Base-by-base conservation (phyloP, 2,888 invertebrate species). In the Cosmorhoe ocellata region DNA sequence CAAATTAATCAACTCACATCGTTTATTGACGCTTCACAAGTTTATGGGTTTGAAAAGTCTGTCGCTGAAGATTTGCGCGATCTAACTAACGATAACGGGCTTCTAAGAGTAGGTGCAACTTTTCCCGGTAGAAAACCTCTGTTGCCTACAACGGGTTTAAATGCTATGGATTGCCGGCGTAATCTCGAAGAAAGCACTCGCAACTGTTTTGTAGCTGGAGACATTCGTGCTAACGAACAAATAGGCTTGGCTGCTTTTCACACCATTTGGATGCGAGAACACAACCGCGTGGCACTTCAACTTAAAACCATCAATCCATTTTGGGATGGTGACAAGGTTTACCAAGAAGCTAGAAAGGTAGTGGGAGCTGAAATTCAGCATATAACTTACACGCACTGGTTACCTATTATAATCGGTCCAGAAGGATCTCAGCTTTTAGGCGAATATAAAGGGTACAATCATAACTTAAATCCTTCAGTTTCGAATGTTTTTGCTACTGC, bases 401-500 rank as follows among this genome's bases (percentile, higher is more conserved):
- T 99, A 45, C 98, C 98, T 0, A 91, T 94, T 34, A 92, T 99
- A 50, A 84, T 99, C 1, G 99, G 99, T 0, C 81, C 91, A 0
- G 91, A 92, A 70, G 93, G 96, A 5, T 95, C 95, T 88, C 73
- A 92, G 44, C 90, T 93, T 74, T 73, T 99, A 31, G 97, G 97
- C 0, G 76, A 91, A 36, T 99, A 99, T 74, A 85, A 87, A 36
- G 97, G 95, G 24, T 99, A 99, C 76, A 86, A 99, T 76, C 92
- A 96, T 0, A 91, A 92, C 28, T 63, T 96, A 0, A 95, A 99
- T 75, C 95, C 99, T 0, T 93, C 95, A 1, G 94, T 99, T 61
- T 93, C 97, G 0, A 99, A 99, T 75, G 98, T 97, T 11, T 99
- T 99, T 79, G 98, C 99, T 0, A 98, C 99, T 0, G 99, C 99